Percentiles rank a stretch among this genome's conserved stretches.
Conservation (phyloP, 1,140 invertebrate species). For the Hycleus cichorii region DNA sequence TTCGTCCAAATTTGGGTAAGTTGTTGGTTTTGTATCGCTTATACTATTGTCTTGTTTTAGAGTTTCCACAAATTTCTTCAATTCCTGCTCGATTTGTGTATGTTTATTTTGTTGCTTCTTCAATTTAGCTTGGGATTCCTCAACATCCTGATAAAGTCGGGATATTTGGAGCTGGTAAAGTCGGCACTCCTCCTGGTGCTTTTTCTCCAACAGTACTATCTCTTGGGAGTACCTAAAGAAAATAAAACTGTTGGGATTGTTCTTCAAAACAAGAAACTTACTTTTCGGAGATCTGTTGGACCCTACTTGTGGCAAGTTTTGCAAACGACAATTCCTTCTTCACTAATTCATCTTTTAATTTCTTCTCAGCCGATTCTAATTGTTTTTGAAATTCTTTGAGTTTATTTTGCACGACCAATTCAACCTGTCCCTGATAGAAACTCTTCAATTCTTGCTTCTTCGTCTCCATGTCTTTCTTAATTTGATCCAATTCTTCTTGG, state of each 20-base stretch:
- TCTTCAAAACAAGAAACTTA: slow-evolving; percentile 28
- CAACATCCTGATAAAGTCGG: slow-evolving; percentile 56
- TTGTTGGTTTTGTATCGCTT: slow-evolving; percentile 49
- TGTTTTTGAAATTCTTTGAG: slow-evolving; percentile 69
- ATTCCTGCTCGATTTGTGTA: slow-evolving; percentile 59
- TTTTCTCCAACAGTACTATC: slow-evolving; percentile 65
- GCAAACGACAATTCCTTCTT: slow-evolving; percentile 58
- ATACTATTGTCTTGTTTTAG: slow-evolving; percentile 63
- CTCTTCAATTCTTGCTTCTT: slow-evolving; percentile 60
- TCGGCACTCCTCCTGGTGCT: slow-evolving; percentile 66
- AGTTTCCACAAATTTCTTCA: slow-evolving; percentile 70
- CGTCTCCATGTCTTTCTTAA: slow-evolving; percentile 52
- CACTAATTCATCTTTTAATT: slow-evolving; percentile 56
- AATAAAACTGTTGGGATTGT: not conserved
- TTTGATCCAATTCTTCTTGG: slow-evolving; percentile 47
- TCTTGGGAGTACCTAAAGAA: slow-evolving; percentile 58
- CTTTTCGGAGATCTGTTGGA: slow-evolving; percentile 66
- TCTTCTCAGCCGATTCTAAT: slow-evolving; percentile 57
- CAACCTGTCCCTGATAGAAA: slow-evolving; percentile 72
- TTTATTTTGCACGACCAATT: slow-evolving; percentile 66
- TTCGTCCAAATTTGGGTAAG: slow-evolving; percentile 13
- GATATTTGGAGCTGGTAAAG: slow-evolving; percentile 58
- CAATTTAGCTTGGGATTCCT: slow-evolving; percentile 53
- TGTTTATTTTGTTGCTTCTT: slow-evolving; percentile 47
- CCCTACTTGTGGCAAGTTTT: slow-evolving; percentile 61